Evolutionary conservation across 2,797 vertebrate species (phyloP).

Genomic region (Luscinia luscinia): DNA sequence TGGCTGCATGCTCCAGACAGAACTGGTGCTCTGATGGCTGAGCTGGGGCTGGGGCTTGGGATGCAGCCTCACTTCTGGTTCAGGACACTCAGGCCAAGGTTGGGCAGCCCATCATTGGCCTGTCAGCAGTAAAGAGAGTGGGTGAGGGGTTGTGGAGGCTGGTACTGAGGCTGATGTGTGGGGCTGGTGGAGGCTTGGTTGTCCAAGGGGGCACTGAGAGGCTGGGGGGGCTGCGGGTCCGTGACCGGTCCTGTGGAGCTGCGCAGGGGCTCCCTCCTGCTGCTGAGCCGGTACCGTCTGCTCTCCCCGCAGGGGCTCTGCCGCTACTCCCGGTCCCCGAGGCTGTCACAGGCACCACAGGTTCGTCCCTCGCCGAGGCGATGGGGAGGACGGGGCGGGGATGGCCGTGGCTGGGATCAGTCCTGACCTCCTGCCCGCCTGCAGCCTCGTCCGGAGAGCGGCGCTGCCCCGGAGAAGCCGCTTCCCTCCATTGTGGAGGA

Average conservation of each 20-base stretch:
- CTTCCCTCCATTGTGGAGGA: conserved; percentile 83
- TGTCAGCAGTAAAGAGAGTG: background rate
- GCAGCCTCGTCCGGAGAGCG: conserved; percentile 73
- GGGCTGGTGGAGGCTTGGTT: background rate
- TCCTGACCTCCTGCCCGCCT: background rate
- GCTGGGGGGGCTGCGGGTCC: fast-evolving
- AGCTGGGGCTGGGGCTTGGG: background rate
- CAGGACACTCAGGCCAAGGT: fast-evolving
- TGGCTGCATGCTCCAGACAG: fast-evolving
- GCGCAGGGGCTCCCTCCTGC: fast-evolving
- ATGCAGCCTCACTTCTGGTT: fast-evolving
- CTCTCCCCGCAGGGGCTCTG: conserved; percentile 79
- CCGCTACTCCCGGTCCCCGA: conserved; percentile 81
- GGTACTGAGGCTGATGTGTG: background rate
- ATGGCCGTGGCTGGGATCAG: background rate
- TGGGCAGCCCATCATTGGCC: background rate
- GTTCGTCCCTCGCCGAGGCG: background rate
- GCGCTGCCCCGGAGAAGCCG: conserved; percentile 75
- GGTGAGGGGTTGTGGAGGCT: fast-evolving
- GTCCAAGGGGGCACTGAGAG: background rate
- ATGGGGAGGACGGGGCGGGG: background rate
- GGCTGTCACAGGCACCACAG: conserved; percentile 80
- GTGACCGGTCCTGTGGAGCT: fast-evolving
- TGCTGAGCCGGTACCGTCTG: background rate
- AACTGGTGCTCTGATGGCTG: background rate